Conservation (phyloP, 2,888 invertebrate genomes). For the Ditula angustiorana region DNA sequence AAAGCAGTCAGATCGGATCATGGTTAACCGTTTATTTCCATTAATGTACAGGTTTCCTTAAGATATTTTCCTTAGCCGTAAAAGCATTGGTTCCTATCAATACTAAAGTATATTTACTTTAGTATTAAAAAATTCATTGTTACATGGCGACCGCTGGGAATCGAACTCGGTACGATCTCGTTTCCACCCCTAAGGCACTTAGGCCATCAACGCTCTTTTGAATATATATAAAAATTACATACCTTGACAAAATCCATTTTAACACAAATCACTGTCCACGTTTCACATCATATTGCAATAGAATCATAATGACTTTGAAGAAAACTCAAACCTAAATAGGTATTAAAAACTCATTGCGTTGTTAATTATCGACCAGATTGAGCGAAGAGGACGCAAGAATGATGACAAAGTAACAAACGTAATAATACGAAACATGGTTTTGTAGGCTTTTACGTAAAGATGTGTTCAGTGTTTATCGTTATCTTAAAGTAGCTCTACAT, state of each 20-base stretch:
- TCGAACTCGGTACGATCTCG: no score
- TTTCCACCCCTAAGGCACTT: no score
- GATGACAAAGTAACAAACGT: constrained; percentile 1
- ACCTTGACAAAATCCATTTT: constrained; percentile 29
- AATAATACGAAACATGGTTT: not conserved
- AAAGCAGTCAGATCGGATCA: no score
- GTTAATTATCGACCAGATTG: constrained; percentile 24
- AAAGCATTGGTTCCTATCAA: no score
- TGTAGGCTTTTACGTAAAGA: not conserved
- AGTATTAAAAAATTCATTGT: no score
- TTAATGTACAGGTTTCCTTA: no score
- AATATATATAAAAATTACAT: not conserved
- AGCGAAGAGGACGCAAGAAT: constrained; percentile 7
- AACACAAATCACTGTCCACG: constrained; percentile 16
- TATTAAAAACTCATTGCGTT: constrained; percentile 13
- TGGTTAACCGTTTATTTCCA: no score
- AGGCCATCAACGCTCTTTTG: not conserved
- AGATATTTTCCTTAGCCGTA: no score
- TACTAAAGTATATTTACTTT: no score
- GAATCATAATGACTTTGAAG: not conserved
- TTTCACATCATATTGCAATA: constrained; percentile 19
- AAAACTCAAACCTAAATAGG: not conserved
- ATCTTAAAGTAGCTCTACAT: not conserved
- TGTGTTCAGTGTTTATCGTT: not conserved
- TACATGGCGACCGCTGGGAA: no score